Evolutionary conservation across 2,113 vertebrate species (phyloP), one percentile per base, ranked within the genome.

Genomic region (Zapornia atra): DNA sequence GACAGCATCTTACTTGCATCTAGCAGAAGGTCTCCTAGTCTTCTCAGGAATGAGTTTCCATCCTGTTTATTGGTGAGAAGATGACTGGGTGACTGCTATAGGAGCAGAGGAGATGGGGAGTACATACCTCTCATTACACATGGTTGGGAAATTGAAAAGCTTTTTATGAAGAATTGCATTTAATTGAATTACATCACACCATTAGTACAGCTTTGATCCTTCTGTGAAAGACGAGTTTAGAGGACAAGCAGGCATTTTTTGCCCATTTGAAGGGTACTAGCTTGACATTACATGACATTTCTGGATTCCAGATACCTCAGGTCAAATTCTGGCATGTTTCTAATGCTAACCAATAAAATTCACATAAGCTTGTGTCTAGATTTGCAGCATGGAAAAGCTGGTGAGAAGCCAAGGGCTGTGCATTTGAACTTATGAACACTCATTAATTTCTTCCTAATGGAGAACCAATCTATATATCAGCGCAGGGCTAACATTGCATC

Each of bases 361-460:
- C 54, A 63, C 28, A 50, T 59, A 11, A 78, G 71, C 26, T 70
- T 48, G 26, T 46, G 84, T 80, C 95, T 82, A 88, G 70, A 82
- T 33, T 17, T 7, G 34, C 61, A 90, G 33, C 24, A 80, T 57
- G 50, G n/a, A 92, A 96, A 92, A 78, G 44, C 34, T 92, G 89
- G 34, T 81, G 53, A 60, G 64, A 64, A 86, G 80, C 84, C 88
- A 93, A 76, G 53, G 63, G 53, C 75, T 96, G 83, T 83, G 51
- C 46, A 53, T 95, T 97, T 24, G 19, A 80, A 88, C 92, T 87
- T 73, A 77, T 17, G 40, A 65, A 63, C 29, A 61, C 82, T 48
- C 56, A 50, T 97, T 96, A 88, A 93, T 94, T 96, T 94, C 83
- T 86, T 97, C 80, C 87, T 94, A 95, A 94, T 75, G 86, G 91